phyloP scores from a whole-genome alignment of 2,113 vertebrate genomes.

The Cichladusa arquata region DNA sequence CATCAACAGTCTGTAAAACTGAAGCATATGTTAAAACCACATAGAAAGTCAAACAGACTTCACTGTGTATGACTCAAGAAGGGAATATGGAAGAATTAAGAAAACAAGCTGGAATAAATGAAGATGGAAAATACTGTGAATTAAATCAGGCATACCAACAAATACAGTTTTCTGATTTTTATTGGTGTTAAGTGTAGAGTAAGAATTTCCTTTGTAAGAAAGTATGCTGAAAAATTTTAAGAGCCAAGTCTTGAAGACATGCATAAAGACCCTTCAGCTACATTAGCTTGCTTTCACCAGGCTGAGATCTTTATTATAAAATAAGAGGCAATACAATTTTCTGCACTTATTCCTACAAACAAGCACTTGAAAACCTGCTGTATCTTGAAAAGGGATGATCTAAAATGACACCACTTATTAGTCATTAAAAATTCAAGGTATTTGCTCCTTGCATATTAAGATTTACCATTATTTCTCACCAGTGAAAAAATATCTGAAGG shows the following conservation, averaged over 20 bases:
- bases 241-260: not conserved
- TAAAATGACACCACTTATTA: not conserved
- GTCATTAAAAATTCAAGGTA: not conserved
- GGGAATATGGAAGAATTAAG: conserved; percentile 2
- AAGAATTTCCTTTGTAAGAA: conserved; percentile 4
- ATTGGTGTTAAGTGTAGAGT: not conserved
- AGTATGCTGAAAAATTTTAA: not conserved
- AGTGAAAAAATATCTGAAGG: not conserved
- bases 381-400: not conserved
- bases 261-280: not conserved
- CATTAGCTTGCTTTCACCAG: not conserved
- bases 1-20: conserved; percentile 28
- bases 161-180: conserved; percentile 23
- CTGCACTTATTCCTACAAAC: not conserved
- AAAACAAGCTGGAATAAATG: conserved; percentile 12
- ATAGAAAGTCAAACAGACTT: conserved; percentile 42
- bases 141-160: conserved; percentile 19
- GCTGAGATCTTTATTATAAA: not conserved
- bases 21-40: conserved; percentile 48
- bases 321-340: not conserved
- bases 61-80: not conserved
- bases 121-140: conserved; percentile 43
- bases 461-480: not conserved
- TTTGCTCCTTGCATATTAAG: not conserved
- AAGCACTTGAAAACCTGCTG: not conserved